Conservation (phyloP, 2,888 invertebrate genomes). For the Diploptera punctata region DNA sequence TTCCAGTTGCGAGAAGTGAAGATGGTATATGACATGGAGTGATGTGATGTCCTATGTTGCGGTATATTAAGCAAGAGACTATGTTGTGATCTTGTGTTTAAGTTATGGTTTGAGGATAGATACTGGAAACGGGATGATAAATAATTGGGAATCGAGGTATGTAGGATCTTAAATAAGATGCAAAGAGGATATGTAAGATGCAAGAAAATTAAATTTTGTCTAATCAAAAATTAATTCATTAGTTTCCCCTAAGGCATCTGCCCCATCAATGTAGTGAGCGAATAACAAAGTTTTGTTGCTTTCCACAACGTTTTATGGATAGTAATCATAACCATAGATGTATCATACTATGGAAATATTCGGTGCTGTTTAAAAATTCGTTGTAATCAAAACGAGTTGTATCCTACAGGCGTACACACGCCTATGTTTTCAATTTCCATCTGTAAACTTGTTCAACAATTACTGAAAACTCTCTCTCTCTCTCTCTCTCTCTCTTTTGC, state of each 20-base stretch:
- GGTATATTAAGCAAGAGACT: too few species aligned
- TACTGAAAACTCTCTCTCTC: background rate
- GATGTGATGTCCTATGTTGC: too few species aligned
- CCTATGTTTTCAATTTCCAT: conserved; percentile 25
- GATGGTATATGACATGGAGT: too few species aligned
- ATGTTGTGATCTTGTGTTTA: too few species aligned
- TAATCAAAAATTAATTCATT: conserved; percentile 9
- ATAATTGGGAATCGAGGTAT: too few species aligned
- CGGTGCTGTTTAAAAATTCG: conserved; percentile 22
- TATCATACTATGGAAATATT: conserved; percentile 9
- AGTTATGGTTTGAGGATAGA: too few species aligned
- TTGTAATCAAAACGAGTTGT: conserved; percentile 23
- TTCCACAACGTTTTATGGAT: background rate
- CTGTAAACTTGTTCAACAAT: conserved; percentile 24
- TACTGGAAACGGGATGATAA: too few species aligned
- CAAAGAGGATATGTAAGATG: too few species aligned
- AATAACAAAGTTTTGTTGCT: background rate
- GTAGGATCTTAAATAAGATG: too few species aligned
- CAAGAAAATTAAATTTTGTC: too few species aligned
- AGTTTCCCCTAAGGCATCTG: background rate
- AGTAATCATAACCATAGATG: conserved; percentile 3
- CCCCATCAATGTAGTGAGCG: background rate
- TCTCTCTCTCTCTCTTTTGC: too few species aligned
- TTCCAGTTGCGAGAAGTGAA: too few species aligned
- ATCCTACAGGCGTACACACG: background rate